phyloP scores from a whole-genome alignment of 1,140 invertebrate genomes.

The Drosophila leontia region DNA sequence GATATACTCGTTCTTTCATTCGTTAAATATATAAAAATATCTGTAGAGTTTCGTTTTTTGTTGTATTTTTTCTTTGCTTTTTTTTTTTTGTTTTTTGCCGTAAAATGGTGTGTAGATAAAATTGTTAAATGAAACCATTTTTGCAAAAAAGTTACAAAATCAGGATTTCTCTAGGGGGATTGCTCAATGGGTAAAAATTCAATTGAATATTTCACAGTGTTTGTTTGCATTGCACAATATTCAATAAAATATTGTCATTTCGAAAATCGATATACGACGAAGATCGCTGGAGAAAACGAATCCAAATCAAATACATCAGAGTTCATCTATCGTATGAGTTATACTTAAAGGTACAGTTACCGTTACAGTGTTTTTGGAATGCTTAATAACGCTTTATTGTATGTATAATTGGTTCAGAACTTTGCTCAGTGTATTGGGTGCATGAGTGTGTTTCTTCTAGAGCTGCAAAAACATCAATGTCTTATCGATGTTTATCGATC shows the following conservation, averaged over 20 bases:
- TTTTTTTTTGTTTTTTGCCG: conserved; percentile 28
- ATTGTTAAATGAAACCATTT: conserved; percentile 63
- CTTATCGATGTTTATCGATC: neutral
- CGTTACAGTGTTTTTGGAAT: conserved; percentile 61
- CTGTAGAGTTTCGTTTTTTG: conserved; percentile 33
- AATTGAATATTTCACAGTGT: conserved; percentile 44
- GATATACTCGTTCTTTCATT: conserved; percentile 29
- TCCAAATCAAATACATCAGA: conserved; percentile 23
- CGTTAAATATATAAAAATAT: conserved; percentile 50
- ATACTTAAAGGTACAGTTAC: conserved; percentile 58
- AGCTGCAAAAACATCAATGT: conserved; percentile 6
- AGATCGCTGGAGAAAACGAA: conserved; percentile 24
- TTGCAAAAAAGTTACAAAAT: conserved; percentile 50
- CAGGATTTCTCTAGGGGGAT: conserved; percentile 41
- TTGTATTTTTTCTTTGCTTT: conserved; percentile 2
- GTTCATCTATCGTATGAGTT: conserved; percentile 23
- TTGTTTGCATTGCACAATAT: conserved; percentile 57
- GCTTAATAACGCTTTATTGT: conserved; percentile 53
- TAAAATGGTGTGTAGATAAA: conserved; percentile 56
- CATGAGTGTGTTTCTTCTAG: conserved; percentile 19
- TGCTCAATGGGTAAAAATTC: conserved; percentile 51
- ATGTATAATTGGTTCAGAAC: conserved; percentile 69
- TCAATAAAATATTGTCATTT: conserved; percentile 76
- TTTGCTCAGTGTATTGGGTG: conserved; percentile 30
- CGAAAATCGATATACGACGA: conserved; percentile 45